Conservation (phyloP, 2,113 vertebrate species). For the Salminus brasiliensis region DNA sequence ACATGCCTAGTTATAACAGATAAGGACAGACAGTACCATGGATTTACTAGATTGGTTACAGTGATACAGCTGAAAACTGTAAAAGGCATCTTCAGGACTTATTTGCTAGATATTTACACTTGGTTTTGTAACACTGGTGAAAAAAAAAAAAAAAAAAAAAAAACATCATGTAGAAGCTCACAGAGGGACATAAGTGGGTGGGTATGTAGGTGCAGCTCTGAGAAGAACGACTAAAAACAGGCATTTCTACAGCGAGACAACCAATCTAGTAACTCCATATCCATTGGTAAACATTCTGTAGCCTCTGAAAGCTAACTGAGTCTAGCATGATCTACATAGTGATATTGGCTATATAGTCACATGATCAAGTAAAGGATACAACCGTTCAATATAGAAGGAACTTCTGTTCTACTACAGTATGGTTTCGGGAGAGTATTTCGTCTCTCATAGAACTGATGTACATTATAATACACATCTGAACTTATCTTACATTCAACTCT, state of each 20-base stretch:
- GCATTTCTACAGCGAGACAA: slow-evolving; percentile 21
- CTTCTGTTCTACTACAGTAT: slow-evolving; percentile 38
- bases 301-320: slow-evolving; percentile 28
- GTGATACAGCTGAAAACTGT: not conserved
- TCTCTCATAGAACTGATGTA: slow-evolving; percentile 44
- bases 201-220: not conserved
- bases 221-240: slow-evolving; percentile 7
- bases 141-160: not conserved
- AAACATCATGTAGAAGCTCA: not conserved
- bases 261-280: slow-evolving; percentile 38
- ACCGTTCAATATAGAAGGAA: slow-evolving; percentile 42
- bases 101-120: not conserved
- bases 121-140: not conserved
- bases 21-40: slow-evolving; percentile 31
- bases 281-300: slow-evolving; percentile 21
- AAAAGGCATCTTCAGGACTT: not conserved
- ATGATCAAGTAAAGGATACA: slow-evolving; percentile 42
- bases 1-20: slow-evolving; percentile 44
- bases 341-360: slow-evolving; percentile 38
- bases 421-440: not conserved
- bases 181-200: not conserved
- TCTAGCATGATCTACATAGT: slow-evolving; percentile 29
- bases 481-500: slow-evolving; percentile 48
- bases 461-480: slow-evolving; percentile 54
- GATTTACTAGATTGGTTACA: slow-evolving; percentile 38